phyloP scores from a whole-genome alignment of 2,113 vertebrate genomes.

The Motacilla alba region DNA sequence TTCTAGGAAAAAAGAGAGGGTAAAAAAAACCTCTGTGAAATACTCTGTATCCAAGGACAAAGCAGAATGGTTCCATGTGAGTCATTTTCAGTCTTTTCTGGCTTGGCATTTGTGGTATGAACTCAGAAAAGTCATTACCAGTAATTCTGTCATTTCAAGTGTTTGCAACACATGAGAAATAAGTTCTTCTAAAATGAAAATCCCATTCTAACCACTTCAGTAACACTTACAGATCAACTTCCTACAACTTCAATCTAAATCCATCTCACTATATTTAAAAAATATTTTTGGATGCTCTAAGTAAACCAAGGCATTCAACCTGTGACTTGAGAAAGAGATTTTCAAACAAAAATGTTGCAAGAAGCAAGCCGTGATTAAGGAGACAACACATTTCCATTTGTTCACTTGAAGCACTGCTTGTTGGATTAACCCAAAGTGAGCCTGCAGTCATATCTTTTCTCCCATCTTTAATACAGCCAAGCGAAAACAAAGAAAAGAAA shows the following conservation, averaged over 20 bases:
- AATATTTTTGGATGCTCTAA: neutral
- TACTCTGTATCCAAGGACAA: neutral
- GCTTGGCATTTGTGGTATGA: conserved; percentile 3
- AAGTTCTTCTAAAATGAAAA: neutral
- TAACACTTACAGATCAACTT: neutral
- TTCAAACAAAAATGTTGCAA: neutral
- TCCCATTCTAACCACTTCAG: neutral
- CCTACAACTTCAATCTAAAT: neutral
- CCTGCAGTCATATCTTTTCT: neutral
- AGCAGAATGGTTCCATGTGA: conserved; percentile 20
- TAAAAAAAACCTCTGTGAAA: neutral
- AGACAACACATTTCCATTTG: neutral
- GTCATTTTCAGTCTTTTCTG: neutral
- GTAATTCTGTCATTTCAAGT: neutral
- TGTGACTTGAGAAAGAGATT: neutral
- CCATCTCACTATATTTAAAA: neutral
- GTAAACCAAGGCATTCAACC: neutral
- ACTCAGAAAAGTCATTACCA: neutral
- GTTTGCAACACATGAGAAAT: neutral
- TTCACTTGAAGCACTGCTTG: neutral
- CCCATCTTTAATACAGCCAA: neutral
- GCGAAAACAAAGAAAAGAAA: neutral
- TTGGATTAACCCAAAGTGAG: neutral
- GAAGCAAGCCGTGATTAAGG: neutral
- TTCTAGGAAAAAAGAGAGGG: conserved; percentile 26